A percentile compares a stretch with the other conserved stretches of the same genome.
Conservation (phyloP, 2,797 vertebrate genomes). For the Gallinago nigripennis region DNA sequence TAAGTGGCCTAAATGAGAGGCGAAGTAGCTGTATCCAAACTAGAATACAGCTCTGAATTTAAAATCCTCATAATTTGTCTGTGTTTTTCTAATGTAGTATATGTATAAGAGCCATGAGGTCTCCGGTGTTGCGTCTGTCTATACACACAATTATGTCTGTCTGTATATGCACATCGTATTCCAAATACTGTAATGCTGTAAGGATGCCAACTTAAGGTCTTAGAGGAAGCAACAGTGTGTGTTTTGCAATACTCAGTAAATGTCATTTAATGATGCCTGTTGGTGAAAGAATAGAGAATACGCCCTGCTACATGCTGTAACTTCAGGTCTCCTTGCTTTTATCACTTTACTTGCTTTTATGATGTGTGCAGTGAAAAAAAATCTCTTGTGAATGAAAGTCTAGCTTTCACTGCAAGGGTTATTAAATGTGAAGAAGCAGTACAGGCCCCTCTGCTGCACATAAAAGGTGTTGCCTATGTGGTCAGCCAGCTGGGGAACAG, state of each 20-base stretch:
- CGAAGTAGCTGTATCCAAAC: not conserved
- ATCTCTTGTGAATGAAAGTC: not conserved
- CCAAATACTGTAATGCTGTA: not conserved
- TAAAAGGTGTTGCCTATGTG: not conserved
- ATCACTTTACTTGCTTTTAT: conserved; percentile 13
- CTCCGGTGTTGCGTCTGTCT: not conserved
- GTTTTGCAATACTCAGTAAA: not conserved
- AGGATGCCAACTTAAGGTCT: not conserved
- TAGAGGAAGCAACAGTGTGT: not conserved
- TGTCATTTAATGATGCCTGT: not conserved
- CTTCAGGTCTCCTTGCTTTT: conserved; percentile 32
- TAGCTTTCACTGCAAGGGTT: not conserved
- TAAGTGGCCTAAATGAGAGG: not conserved
- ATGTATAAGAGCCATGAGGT: not conserved
- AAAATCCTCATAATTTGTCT: not conserved
- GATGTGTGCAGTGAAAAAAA: not conserved
- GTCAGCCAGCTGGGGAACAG: not conserved
- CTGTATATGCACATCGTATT: not conserved
- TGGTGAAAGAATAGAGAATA: not conserved
- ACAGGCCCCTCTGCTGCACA: not conserved
- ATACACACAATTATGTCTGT: not conserved
- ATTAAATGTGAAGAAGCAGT: not conserved
- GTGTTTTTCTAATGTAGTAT: fast-evolving
- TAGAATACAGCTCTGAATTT: not conserved
- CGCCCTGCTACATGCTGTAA: not conserved